Conservation (phyloP, 2,797 vertebrate species). For the Anguilla obscura region DNA sequence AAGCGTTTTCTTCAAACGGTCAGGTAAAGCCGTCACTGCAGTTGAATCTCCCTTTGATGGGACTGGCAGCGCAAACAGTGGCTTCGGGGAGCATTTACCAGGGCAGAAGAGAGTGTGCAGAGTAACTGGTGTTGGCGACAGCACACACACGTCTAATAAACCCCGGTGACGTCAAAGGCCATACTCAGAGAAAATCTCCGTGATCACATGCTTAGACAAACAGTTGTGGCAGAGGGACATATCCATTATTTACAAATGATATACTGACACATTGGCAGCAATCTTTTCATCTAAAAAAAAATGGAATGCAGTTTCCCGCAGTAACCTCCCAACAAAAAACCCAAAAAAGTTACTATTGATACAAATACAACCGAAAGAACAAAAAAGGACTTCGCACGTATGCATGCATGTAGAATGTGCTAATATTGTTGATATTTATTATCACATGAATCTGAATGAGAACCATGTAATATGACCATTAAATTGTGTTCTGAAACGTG, state of each 20-base stretch:
- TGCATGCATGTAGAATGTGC: too few relatives aligned
- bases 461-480: not conserved
- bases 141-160: conserved; percentile 62
- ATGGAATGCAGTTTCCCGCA: not conserved
- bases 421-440: not conserved
- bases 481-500: not conserved
- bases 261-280: not conserved
- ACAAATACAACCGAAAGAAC: not conserved
- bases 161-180: conserved; percentile 61
- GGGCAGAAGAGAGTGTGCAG: conserved; percentile 33
- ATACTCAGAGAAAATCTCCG: conserved; percentile 27
- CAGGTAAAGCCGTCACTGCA: conserved; percentile 60
- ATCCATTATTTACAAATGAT: not conserved
- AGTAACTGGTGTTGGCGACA: conserved; percentile 47
- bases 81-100: conserved; percentile 59
- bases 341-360: not conserved
- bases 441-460: not conserved
- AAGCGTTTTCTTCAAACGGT: conserved; percentile 38
- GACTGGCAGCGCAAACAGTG: conserved; percentile 53
- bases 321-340: not conserved
- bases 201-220: conserved; percentile 22
- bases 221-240: not conserved
- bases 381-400: too few relatives aligned
- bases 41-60: conserved; percentile 61
- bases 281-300: not conserved